A percentile compares a stretch with the other conserved stretches of the same genome.
phyloP scores from a whole-genome alignment of 2,113 vertebrate species.

The Eptesicus fuscus region DNA sequence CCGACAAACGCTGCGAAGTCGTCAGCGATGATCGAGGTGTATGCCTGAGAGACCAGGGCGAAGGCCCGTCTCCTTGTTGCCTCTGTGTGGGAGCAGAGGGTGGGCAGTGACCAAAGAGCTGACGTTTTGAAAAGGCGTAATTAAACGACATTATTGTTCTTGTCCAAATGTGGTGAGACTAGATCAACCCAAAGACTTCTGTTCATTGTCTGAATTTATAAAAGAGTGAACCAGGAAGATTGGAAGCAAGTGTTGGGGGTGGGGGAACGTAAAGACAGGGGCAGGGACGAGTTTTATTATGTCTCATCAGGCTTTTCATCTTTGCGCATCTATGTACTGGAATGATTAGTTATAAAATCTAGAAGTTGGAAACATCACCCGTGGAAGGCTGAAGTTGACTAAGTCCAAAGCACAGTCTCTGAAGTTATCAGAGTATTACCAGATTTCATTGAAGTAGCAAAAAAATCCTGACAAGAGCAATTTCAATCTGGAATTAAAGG shows the following conservation, averaged over 20 bases:
- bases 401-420: background rate
- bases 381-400: background rate
- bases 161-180: no score
- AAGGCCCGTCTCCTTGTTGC: slow-evolving; percentile 92
- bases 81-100: slow-evolving; percentile 79
- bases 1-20: slow-evolving; percentile 97
- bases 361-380: background rate
- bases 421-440: background rate
- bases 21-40: slow-evolving; percentile 94
- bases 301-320: no score
- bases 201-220: no score
- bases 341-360: background rate
- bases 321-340: background rate
- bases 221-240: background rate
- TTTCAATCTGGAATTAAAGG: background rate
- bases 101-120: background rate
- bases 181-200: background rate
- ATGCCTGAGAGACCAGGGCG: slow-evolving; percentile 94
- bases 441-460: background rate
- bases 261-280: background rate
- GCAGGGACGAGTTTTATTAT: rapidly evolving
- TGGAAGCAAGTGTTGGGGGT: rapidly evolving
- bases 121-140: background rate
- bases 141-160: rapidly evolving
- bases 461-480: background rate